Conservation (phyloP, 2,113 vertebrate genomes). For the Irena cyanogastra region DNA sequence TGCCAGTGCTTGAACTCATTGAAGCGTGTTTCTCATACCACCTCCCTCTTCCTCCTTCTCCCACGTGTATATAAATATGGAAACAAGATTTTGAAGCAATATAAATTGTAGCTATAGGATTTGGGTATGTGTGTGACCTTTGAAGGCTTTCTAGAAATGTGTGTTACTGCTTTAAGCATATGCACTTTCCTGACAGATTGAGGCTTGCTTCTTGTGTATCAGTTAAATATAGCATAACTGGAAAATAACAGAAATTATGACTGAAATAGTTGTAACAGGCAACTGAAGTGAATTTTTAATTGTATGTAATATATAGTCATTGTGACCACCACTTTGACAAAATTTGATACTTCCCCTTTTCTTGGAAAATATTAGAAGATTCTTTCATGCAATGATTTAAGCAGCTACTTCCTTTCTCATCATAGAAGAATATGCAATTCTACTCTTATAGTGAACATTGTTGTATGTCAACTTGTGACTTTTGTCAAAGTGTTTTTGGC, state of each 20-base stretch:
- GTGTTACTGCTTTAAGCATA: not conserved
- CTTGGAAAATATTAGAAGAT: not conserved
- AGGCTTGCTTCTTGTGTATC: not conserved
- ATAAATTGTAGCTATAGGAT: not conserved
- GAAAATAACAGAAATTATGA: not conserved
- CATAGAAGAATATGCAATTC: not conserved
- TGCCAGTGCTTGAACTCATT: not conserved
- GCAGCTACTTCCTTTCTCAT: not conserved
- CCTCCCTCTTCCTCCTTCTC: slow-evolving; percentile 23
- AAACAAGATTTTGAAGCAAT: slow-evolving; percentile 5
- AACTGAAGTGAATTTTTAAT: not conserved
- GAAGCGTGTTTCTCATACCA: slow-evolving; percentile 5
- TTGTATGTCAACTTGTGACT: not conserved
- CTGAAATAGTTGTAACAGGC: not conserved
- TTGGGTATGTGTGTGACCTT: not conserved
- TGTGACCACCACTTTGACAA: not conserved
- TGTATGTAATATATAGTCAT: not conserved
- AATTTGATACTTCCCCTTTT: not conserved
- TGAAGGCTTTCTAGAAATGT: slow-evolving; percentile 28
- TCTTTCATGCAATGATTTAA: not conserved
- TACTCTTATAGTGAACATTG: not conserved
- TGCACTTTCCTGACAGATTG: slow-evolving; percentile 17
- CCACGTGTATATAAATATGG: slow-evolving; percentile 39
- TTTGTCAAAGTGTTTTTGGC: not conserved
- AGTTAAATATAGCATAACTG: not conserved